Conservation (phyloP, 2,113 vertebrate genomes). For the Antechinus stuartii region DNA sequence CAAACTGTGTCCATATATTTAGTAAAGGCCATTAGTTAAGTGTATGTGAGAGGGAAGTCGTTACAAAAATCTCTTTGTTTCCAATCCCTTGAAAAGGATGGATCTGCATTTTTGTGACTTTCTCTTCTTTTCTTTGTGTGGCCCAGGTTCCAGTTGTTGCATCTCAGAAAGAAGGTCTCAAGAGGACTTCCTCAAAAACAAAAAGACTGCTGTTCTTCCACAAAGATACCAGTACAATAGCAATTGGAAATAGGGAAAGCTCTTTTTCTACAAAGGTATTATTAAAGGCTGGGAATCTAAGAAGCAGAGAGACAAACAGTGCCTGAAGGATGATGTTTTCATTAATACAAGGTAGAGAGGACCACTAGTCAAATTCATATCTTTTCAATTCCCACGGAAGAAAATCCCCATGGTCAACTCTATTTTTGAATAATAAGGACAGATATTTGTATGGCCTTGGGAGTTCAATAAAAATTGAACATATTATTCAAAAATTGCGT, state of each 20-base stretch:
- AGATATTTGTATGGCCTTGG: constrained; percentile 72
- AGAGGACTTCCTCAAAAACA: constrained; percentile 28
- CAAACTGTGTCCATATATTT: background rate
- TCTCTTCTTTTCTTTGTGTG: constrained; percentile 12
- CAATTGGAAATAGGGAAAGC: constrained; percentile 32
- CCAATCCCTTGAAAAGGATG: background rate
- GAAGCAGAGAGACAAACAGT: constrained; percentile 57
- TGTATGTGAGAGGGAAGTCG: background rate
- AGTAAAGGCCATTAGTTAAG: background rate
- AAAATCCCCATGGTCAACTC: constrained; percentile 69
- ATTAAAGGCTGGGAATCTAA: constrained; percentile 25
- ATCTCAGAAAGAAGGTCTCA: constrained; percentile 41
- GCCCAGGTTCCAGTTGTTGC: background rate
- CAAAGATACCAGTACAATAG: constrained; percentile 59
- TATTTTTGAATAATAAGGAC: constrained; percentile 75
- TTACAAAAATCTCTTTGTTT: background rate
- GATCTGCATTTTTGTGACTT: background rate
- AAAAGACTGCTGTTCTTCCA: constrained; percentile 46
- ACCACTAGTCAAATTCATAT: constrained; percentile 73
- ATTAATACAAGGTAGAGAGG: constrained; percentile 57
- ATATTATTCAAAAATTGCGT: background rate
- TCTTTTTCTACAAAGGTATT: constrained; percentile 61
- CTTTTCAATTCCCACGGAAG: constrained; percentile 66
- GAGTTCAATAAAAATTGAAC: constrained; percentile 54
- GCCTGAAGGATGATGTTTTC: constrained; percentile 69